Evolutionary conservation across 2,113 vertebrate genomes (phyloP).

Genomic region (Alligator mississippiensis): DNA sequence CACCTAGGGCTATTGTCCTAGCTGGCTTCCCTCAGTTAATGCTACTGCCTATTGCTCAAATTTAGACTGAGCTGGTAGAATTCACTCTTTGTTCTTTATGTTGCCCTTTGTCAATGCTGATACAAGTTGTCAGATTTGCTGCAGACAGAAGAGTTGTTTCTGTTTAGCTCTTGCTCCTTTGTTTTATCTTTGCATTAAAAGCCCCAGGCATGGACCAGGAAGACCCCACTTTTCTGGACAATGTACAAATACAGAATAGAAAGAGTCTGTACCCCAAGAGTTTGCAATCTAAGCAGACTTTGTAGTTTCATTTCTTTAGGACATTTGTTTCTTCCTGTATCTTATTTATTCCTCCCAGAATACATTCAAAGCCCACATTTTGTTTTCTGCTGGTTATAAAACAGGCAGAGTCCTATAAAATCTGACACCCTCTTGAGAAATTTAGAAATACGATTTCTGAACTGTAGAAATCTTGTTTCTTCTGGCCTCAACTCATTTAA

Average conservation of each 20-base stretch:
- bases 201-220: too few relatives aligned
- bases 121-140: not conserved
- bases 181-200: too few relatives aligned
- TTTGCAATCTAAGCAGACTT: not conserved
- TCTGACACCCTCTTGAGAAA: not conserved
- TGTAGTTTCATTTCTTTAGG: not conserved
- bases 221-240: too few relatives aligned
- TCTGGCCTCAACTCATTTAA: not conserved
- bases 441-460: conserved; percentile 2
- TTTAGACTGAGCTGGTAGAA: not conserved
- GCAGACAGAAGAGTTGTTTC: too few relatives aligned
- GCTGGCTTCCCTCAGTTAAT: too few relatives aligned
- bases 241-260: not conserved
- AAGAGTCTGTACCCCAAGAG: not conserved
- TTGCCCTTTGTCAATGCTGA: not conserved
- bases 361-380: not conserved
- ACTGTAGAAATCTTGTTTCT: not conserved
- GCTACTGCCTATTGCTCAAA: too few relatives aligned
- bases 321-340: too few relatives aligned
- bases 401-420: not conserved
- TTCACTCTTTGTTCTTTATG: not conserved
- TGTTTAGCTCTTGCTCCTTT: too few relatives aligned
- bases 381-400: too few relatives aligned
- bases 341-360: not conserved
- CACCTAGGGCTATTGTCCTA: too few relatives aligned